Base-by-base conservation (phyloP, 2,797 vertebrate species). In the Florisuga fusca region DNA sequence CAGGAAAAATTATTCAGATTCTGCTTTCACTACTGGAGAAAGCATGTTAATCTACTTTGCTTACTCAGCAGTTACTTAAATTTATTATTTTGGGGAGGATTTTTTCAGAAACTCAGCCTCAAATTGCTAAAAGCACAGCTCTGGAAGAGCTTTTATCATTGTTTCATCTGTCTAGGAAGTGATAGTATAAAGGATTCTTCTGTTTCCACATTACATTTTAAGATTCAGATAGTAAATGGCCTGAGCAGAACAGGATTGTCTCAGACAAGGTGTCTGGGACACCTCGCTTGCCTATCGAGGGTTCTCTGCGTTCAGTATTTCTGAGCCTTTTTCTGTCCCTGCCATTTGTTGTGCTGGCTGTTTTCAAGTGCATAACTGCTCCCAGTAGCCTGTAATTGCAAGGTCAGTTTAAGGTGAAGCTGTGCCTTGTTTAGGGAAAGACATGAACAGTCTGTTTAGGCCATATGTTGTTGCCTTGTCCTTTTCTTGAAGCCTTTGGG, bases 321-420 rank as follows among this genome's bases (percentile, higher is more conserved):
- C 80, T 19, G 17, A 74, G 26, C 72, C 63, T 84, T 79, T 64
- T 67, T 48, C 45, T 62, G 27, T 74, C 50, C 50, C 31, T 87
- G 81, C 72, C 46, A 4, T 91, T 90, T 94, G 69, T 77, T 76
- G 59, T 67, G 34, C 46, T 57, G 95, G 75, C 85, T 77, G 38
- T 90, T 87, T 95, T 84, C 74, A 77, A 80, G 90, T n/a, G 85
- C 66, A 34, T 96, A 79, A 79, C 34, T 80, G 73, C 87, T 84
- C 51, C 96, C 94, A 67, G 79, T 91, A 96, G 95, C 77, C 95
- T 95, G 82, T 95, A 97, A 97, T 95, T 97, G 94, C 55, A 83
- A 95, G 89, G 94, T 88, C 92, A 93, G 75, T 43, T 41, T 69
- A 89, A 95, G 94, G 95, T 76, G 48, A 94, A 91, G 87, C 94